These are phyloP conservation scores for Zoanthus sansibaricus DNA, from an alignment of 92 coral and sea anemone genomes.

Conservation along the genomic window DNA sequence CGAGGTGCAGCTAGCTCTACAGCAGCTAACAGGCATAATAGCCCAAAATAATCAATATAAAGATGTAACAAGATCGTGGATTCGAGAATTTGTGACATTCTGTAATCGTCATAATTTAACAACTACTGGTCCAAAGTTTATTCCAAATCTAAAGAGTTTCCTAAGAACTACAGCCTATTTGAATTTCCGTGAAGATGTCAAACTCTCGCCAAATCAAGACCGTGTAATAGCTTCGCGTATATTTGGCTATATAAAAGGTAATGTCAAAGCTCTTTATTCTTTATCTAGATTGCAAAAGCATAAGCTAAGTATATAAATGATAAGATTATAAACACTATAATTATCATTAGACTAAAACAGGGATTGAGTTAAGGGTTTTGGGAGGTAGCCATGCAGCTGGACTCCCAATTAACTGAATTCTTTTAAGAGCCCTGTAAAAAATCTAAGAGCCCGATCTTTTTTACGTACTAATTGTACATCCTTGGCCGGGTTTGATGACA, in stretches of 20 bases:
- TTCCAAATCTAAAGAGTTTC: constrained; percentile 23
- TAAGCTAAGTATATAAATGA: no score
- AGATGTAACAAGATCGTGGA: constrained; percentile 66
- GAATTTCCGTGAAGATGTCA: constrained; percentile 52
- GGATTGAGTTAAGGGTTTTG: no score
- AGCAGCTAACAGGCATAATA: constrained; percentile 58
- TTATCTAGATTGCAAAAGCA: no score
- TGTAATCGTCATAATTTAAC: constrained; percentile 24
- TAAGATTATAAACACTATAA: no score
- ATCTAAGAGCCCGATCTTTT: no score
- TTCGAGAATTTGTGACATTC: constrained; percentile 50
- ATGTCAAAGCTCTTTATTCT: background rate
- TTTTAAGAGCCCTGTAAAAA: no score
- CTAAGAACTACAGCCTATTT: constrained; percentile 23
- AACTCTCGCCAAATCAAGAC: constrained; percentile 58
- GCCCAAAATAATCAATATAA: constrained; percentile 65
- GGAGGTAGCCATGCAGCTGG: no score
- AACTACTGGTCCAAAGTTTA: constrained; percentile 8
- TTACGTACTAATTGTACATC: no score
- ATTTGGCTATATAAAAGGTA: constrained; percentile 65
- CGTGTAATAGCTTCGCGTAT: constrained; percentile 74
- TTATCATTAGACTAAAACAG: no score
- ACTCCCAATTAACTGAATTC: no score
- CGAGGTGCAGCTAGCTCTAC: constrained; percentile 57
- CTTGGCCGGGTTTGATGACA: no score